Evolutionary conservation across 2,113 vertebrate species (phyloP), one percentile per base, ranked within the genome.

Genomic region (Poeciliopsis occidentalis): DNA sequence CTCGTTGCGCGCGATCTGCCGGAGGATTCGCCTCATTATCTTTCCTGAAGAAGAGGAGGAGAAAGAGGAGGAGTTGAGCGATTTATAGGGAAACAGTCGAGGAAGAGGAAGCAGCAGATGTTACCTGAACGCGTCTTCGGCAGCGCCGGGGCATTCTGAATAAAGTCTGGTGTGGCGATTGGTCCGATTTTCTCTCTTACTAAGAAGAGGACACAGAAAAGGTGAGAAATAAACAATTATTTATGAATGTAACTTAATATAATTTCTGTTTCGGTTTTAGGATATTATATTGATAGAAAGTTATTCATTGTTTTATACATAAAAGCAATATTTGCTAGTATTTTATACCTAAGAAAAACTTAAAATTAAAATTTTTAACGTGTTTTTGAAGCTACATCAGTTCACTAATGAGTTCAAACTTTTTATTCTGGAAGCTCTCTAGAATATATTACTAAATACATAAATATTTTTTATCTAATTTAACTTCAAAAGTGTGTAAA

Each of bases 101-200:
- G 26, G 17, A 8, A 76, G 27, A 29, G 39, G 32, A 60, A 70
- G 31, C 30, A 31, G 26, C n/a, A 44, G 26, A 3, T 22, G 13
- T 81, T 91, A 96, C 95, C 95, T 93, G 95, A 96, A 64, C 95
- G 94, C 3, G 95, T 96, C 86, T 96, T 95, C 0, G 95, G 95
- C 34, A 96, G 93, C 4, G 85, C 92, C 0, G 95, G 95, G 54
- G 95, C 95, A 51, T 96, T 95, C 62, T 96, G 95, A 31, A 96
- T 94, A 73, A 94, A 96, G 89, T 95, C 95, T 19, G 95, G 95
- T 0, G 94, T 95, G 12, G 95, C 95, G 57, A 96, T 96, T 27
- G 95, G 95, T 69, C 95, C 95, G 39, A 95, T 95, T 90, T 93
- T 96, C 71, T 95, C 93, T 78, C 95, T 94, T 73, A 96, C 95